Conservation (phyloP, 2,888 invertebrate species). For the Nebria brevicollis region DNA sequence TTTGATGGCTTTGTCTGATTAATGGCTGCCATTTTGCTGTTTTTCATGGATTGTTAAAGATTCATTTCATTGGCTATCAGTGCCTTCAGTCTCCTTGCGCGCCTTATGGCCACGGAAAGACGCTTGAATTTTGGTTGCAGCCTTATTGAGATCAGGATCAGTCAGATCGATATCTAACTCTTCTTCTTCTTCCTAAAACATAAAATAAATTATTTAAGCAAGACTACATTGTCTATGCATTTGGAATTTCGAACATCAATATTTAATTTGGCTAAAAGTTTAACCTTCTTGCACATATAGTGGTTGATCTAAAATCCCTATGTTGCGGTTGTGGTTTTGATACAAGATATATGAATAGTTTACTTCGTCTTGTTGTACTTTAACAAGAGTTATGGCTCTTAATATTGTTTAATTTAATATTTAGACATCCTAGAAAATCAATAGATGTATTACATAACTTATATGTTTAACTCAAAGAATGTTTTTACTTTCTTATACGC, state of each 20-base stretch:
- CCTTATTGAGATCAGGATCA: conserved; percentile 88
- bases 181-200: conserved; percentile 67
- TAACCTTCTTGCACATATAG: neutral
- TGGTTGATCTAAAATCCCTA: neutral
- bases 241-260: neutral
- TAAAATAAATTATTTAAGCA: neutral
- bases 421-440: neutral
- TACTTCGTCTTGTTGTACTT: neutral
- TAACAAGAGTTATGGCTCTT: neutral
- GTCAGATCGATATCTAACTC: conserved; percentile 86
- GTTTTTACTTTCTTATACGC: no score
- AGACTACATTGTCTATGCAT: neutral
- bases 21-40: neutral
- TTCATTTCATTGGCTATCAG: conserved; percentile 15
- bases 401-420: neutral
- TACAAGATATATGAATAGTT: neutral
- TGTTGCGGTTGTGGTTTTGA: neutral
- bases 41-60: neutral
- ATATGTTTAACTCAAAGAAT: no score
- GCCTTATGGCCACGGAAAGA: conserved; percentile 91
- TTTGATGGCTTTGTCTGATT: neutral
- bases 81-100: conserved; percentile 74
- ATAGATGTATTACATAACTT: no score
- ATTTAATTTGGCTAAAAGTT: neutral
- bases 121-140: conserved; percentile 92